Percentiles rank a stretch among this genome's conserved stretches.
These are phyloP conservation scores for Speoplatyrhinus poulsoni DNA, from an alignment of 2,113 vertebrate genomes.

Conservation along the genomic window DNA sequence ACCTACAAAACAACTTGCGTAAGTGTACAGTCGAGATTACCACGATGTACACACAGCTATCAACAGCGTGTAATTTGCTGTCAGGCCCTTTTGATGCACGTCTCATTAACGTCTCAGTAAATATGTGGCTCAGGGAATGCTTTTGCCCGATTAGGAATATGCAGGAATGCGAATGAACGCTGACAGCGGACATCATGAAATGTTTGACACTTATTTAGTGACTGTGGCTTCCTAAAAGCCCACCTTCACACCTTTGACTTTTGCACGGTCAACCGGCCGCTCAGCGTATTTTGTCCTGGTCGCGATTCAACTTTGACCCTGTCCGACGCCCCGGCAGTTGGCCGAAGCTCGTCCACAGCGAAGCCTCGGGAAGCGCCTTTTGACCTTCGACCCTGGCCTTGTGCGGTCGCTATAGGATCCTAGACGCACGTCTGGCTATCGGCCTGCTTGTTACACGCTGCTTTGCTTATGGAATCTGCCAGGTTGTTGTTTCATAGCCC, in stretches of 20 bases:
- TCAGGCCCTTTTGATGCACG: too few species aligned
- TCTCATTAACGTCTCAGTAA: not conserved
- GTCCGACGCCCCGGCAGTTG: constrained; percentile 7
- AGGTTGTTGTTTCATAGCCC: constrained; percentile 25
- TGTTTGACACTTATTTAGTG: not conserved
- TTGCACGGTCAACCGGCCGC: constrained; percentile 35
- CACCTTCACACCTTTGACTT: constrained; percentile 54
- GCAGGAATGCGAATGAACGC: too few species aligned
- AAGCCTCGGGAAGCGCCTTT: not conserved
- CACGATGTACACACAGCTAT: too few species aligned
- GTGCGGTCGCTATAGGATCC: constrained; percentile 11
- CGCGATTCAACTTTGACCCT: constrained; percentile 46
- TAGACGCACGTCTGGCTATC: not conserved
- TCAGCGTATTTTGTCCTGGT: constrained; percentile 11
- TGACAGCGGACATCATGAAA: too few species aligned
- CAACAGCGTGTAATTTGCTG: too few species aligned
- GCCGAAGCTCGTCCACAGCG: not conserved
- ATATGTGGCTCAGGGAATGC: too few species aligned
- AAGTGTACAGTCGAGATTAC: too few species aligned
- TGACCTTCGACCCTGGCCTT: constrained; percentile 12
- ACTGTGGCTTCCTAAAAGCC: not conserved
- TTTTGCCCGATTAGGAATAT: too few species aligned
- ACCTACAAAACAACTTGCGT: constrained; percentile 26
- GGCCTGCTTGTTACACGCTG: constrained; percentile 18
- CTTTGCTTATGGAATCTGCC: constrained; percentile 43